A percentile compares a stretch with the other conserved stretches of the same genome.
Conservation (phyloP, 2,888 invertebrate genomes). For the Limnephilus auricula region DNA sequence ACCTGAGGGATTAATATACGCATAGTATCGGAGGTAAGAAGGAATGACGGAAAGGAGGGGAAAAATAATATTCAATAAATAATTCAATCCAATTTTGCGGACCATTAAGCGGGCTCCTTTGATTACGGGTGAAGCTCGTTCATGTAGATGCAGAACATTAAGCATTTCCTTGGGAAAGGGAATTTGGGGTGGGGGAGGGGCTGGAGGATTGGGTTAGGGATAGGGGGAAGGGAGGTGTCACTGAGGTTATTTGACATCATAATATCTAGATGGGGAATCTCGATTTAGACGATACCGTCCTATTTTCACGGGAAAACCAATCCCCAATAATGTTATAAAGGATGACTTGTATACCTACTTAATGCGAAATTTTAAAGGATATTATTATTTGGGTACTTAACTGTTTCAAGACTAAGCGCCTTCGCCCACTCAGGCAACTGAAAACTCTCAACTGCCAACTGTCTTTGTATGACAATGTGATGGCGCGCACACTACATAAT, state of each 20-base stretch:
- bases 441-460: too few relatives aligned
- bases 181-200: not conserved
- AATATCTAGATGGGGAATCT: conserved; percentile 30
- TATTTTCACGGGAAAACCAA: not conserved
- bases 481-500: too few relatives aligned
- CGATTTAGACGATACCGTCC: not conserved
- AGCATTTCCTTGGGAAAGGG: conserved; percentile 52
- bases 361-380: too few relatives aligned
- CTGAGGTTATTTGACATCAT: not conserved
- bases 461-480: too few relatives aligned
- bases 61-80: conserved; percentile 67
- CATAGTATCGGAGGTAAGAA: conserved; percentile 58
- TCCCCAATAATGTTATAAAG: too few relatives aligned
- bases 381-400: too few relatives aligned
- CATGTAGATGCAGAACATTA: conserved; percentile 59
- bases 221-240: not conserved
- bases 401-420: too few relatives aligned
- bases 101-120: conserved; percentile 65
- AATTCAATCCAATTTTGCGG: conserved; percentile 66
- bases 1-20: conserved; percentile 59
- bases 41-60: conserved; percentile 30
- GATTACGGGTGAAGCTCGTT: conserved; percentile 63
- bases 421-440: too few relatives aligned
- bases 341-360: too few relatives aligned
- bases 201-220: not conserved